Conservation (phyloP, 2,888 invertebrate species). For the Drosophila hamatofila region DNA sequence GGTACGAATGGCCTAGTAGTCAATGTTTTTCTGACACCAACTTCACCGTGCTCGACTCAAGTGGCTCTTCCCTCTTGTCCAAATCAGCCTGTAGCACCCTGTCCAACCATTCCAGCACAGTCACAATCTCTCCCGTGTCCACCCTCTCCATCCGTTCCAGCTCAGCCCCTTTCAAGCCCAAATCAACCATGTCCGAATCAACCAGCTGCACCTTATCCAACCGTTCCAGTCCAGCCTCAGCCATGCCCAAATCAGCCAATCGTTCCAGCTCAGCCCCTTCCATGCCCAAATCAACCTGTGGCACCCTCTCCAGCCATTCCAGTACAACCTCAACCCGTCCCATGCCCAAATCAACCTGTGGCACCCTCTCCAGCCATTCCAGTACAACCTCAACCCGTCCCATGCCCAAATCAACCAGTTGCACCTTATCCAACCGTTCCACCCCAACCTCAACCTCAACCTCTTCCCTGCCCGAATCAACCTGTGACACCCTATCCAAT, state of each 20-base stretch:
- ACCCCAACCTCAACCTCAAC: slow-evolving; percentile 1
- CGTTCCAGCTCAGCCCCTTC: slow-evolving; percentile 1
- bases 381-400: slow-evolving; percentile 3
- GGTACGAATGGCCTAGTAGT: neutral
- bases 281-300: neutral
- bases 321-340: neutral
- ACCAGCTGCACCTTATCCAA: slow-evolving; percentile 13
- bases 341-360: slow-evolving; percentile 2
- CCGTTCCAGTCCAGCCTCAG: neutral
- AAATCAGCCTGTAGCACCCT: slow-evolving; percentile 4
- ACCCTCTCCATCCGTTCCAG: neutral
- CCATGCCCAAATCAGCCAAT: neutral
- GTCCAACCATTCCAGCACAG: neutral
- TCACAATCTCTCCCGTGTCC: slow-evolving; percentile 13
- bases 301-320: slow-evolving; percentile 8
- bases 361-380: slow-evolving; percentile 8
- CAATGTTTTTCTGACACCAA: neutral
- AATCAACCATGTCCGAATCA: slow-evolving; percentile 21
- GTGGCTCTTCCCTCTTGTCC: neutral
- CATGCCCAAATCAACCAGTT: slow-evolving; percentile 2
- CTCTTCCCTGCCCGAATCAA: slow-evolving; percentile 4
- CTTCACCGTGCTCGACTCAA: neutral
- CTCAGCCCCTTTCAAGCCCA: neutral
- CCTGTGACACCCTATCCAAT: neutral
- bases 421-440: neutral